Evolutionary conservation across 1,140 invertebrate species (phyloP).

Genomic region (Nymphalis io): DNA sequence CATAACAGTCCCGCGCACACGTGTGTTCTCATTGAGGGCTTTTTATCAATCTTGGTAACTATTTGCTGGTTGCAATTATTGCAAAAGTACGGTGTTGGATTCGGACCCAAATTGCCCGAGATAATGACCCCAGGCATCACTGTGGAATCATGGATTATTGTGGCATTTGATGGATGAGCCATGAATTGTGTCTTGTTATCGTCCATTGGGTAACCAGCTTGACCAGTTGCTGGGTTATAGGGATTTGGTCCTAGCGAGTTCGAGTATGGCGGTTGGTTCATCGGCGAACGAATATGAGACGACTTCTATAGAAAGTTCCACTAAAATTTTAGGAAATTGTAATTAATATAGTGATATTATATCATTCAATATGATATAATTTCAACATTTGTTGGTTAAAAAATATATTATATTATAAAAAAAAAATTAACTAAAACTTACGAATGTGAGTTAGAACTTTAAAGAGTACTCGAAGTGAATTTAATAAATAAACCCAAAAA

Average conservation of each 20-base stretch:
- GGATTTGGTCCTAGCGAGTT: too few species aligned
- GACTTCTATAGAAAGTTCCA: too few species aligned
- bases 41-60: slow-evolving; percentile 73
- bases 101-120: slow-evolving; percentile 64
- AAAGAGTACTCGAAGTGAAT: too few species aligned
- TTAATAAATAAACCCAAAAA: background rate
- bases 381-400: too few species aligned
- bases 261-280: too few species aligned
- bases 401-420: too few species aligned
- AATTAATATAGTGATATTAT: background rate
- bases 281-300: too few species aligned
- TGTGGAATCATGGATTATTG: slow-evolving; percentile 38
- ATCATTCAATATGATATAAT: too few species aligned
- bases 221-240: too few species aligned
- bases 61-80: slow-evolving; percentile 80
- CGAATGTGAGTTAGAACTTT: too few species aligned
- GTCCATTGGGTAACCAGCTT: slow-evolving; percentile 5
- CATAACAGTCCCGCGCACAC: slow-evolving; percentile 82
- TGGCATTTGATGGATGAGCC: slow-evolving; percentile 26
- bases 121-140: slow-evolving; percentile 35
- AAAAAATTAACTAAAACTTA: too few species aligned
- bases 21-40: slow-evolving; percentile 81
- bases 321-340: too few species aligned
- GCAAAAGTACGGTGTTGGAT: slow-evolving; percentile 71
- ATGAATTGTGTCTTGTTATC: slow-evolving; percentile 30